Base-by-base conservation (phyloP, 1,140 invertebrate species). In the Platorchestia sp. region DNA sequence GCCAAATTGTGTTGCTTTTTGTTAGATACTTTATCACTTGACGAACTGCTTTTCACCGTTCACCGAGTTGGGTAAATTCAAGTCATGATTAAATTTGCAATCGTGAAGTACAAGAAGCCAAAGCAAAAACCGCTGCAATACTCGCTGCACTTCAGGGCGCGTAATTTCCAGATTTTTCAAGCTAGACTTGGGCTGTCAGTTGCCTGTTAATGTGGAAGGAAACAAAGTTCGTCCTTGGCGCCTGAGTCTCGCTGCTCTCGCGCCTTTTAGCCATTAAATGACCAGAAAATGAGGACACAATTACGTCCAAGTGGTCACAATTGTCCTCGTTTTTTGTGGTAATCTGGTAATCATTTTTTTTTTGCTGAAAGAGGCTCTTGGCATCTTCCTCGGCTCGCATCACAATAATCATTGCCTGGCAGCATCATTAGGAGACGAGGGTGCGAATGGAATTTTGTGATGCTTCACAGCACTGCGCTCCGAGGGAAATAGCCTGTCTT, bases 301-400 rank as follows among this genome's bases (percentile, higher is more conserved):
- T 89, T 89, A 89, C 87, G 43, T 14, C n/a, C 87, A 89, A 89
- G 87, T 89, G 87, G 87, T 44, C n/a, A 89, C 87, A 89, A 89
- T 89, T 89, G 87, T 44, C 87, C 43, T 14, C 43, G 36, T 86
- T 89, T 89, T 89, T 89, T 89, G 87, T 42, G 87, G 87, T 27
- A 89, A 14, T 89, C 87, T 36, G 41, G 87, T 44, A 41, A 42
- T 89, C 87, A 42, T 89, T 89, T 89, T 44, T 89, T n/a, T 75
- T 75, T 75, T 14, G 59, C 59, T 75, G 59, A 36, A 75, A 75
- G 59, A 75, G 59, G 59, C 59, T 75, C 59, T 75, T 75, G 59
- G 59, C 59, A 75, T 75, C 14, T 75, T 75, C 59, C 59, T 75
- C 59, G 59, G 59, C 14, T 75, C 59, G 59, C 36, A 75, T 75